Evolutionary conservation across 2,888 invertebrate genomes (phyloP).

Genomic region (Ischnura elegans): DNA sequence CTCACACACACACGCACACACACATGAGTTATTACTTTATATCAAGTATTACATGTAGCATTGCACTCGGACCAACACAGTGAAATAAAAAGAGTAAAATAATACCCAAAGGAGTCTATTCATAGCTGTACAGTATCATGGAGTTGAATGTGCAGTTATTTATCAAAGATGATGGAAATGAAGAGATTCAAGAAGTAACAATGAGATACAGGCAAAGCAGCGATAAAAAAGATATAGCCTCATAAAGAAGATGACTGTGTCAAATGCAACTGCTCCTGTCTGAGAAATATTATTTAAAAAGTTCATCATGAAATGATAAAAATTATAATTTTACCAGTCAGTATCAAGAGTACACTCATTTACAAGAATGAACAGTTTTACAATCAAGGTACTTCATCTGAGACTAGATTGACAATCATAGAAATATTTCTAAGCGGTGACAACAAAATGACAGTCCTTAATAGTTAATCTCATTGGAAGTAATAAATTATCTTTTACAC

Average conservation of each 20-base stretch:
- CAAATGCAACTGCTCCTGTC: neutral
- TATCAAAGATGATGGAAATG: slow-evolving; percentile 17
- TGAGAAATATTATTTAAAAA: neutral
- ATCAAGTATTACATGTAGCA: slow-evolving; percentile 55
- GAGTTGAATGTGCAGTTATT: slow-evolving; percentile 32
- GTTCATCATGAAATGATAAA: slow-evolving; percentile 8
- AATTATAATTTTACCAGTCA: slow-evolving; percentile 41
- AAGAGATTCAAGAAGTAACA: slow-evolving; percentile 37
- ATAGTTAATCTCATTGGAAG: slow-evolving; percentile 48
- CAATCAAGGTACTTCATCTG: slow-evolving; percentile 63
- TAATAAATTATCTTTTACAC: slow-evolving; percentile 65
- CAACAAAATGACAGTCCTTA: slow-evolving; percentile 43
- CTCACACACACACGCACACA: slow-evolving; percentile 30
- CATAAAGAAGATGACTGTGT: neutral
- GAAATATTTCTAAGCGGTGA: slow-evolving; percentile 41
- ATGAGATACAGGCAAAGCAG: neutral
- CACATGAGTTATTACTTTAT: slow-evolving; percentile 28
- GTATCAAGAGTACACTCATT: slow-evolving; percentile 45
- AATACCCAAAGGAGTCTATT: slow-evolving; percentile 43
- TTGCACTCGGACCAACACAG: slow-evolving; percentile 56
- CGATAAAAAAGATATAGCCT: neutral
- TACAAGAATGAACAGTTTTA: slow-evolving; percentile 38
- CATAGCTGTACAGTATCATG: slow-evolving; percentile 48
- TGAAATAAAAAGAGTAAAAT: slow-evolving; percentile 24
- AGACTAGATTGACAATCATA: slow-evolving; percentile 59